These are phyloP conservation scores for Darevskia mixta DNA, from an alignment of 2,797 vertebrate species.

Conservation along the genomic window DNA sequence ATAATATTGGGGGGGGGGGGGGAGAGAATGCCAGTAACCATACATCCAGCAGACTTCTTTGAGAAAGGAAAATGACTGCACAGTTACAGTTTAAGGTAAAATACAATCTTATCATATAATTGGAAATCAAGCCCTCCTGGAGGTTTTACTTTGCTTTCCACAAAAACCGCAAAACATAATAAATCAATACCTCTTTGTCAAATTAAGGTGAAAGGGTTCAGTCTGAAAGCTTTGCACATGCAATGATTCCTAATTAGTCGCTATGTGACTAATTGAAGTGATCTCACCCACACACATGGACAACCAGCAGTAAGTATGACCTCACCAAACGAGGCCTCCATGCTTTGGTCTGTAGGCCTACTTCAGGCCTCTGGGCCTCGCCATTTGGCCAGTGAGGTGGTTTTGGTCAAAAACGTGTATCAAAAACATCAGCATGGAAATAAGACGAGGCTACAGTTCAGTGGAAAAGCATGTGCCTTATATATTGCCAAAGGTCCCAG, in stretches of 20 bases:
- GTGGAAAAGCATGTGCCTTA: not conserved
- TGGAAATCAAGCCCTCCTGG: not conserved
- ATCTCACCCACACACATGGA: not conserved
- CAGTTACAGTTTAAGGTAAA: not conserved
- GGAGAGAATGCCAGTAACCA: not conserved
- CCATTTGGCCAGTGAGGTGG: too few species aligned
- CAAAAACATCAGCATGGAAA: not conserved
- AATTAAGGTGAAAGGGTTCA: not conserved
- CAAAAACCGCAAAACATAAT: not conserved
- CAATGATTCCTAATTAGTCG: not conserved
- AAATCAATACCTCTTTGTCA: not conserved
- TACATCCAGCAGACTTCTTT: not conserved
- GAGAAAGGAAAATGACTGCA: not conserved
- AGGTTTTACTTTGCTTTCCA: not conserved
- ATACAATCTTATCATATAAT: not conserved
- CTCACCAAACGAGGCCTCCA: not conserved
- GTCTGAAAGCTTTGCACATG: not conserved
- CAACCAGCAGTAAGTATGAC: not conserved
- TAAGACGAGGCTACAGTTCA: not conserved
- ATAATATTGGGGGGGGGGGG: conserved; percentile 26
- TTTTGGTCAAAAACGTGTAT: not conserved
- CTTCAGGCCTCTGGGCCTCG: too few species aligned
- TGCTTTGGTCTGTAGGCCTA: not conserved
- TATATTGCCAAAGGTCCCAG: not conserved
- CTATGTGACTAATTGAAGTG: too few species aligned